A percentile compares a stretch with the other conserved stretches of the same genome.
These are phyloP conservation scores for Oligia latruncula DNA, from an alignment of 2,888 invertebrate species.

Conservation along the genomic window DNA sequence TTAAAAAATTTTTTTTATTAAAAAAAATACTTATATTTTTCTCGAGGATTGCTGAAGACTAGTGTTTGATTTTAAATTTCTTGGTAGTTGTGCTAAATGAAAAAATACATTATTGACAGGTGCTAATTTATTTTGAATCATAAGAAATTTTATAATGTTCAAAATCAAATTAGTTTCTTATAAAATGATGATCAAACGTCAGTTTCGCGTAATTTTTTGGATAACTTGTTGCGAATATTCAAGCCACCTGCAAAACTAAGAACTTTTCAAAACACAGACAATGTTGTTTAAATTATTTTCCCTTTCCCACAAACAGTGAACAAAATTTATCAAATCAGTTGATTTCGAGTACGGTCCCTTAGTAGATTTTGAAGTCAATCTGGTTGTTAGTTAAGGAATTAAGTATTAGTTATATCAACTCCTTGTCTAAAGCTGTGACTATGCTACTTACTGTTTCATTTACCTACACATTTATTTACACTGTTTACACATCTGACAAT, in stretches of 20 bases:
- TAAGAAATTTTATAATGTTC: not conserved
- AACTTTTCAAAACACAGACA: not conserved
- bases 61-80: not conserved
- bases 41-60: not conserved
- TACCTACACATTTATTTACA: conserved; percentile 17
- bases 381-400: not conserved
- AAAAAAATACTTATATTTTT: not conserved
- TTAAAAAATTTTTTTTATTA: too few species aligned
- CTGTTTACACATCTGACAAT: not conserved
- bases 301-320: not conserved
- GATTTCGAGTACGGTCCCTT: not conserved
- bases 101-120: not conserved
- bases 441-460: not conserved
- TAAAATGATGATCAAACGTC: not conserved
- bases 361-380: not conserved
- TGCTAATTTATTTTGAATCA: not conserved
- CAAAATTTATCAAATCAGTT: not conserved
- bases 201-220: not conserved
- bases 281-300: not conserved
- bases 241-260: not conserved
- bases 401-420: not conserved
- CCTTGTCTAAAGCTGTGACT: conserved; percentile 29
- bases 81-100: not conserved
- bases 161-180: not conserved
- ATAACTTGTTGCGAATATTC: not conserved